phyloP scores from a whole-genome alignment of 2,797 vertebrate genomes.

The Dendrocincla tyrannina region DNA sequence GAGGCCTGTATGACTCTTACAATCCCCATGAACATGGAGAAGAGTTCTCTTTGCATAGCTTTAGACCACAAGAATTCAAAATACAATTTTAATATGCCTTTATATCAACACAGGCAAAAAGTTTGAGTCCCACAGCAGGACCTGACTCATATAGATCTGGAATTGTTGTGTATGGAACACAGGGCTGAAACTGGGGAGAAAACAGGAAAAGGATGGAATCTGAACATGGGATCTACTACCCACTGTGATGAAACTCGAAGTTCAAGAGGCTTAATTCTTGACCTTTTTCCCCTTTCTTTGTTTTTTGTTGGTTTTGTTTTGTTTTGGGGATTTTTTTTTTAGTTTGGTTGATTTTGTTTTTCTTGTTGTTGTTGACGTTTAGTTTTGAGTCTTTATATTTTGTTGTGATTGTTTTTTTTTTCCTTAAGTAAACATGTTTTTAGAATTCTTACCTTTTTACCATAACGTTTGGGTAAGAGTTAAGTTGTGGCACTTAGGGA shows the following conservation, averaged over 20 bases:
- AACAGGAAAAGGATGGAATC: not conserved
- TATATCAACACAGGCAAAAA: not conserved
- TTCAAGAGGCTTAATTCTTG: not conserved
- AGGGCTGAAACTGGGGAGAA: not conserved
- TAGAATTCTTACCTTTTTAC: not conserved
- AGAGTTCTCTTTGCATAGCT: not conserved
- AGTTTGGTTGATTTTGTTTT: too few relatives aligned
- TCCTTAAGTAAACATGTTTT: not conserved
- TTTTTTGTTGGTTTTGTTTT: not conserved
- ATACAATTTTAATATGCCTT: not conserved
- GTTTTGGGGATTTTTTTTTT: not conserved
- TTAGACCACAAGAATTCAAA: not conserved
- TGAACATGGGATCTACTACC: not conserved
- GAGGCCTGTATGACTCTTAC: not conserved
- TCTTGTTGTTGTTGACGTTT: not conserved
- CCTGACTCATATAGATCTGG: not conserved
- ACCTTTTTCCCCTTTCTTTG: fast-evolving
- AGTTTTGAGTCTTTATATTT: not conserved
- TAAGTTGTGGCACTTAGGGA: not conserved
- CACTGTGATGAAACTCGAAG: not conserved
- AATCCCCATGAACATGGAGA: fast-evolving
- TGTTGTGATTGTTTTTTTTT: not conserved
- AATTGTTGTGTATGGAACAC: not conserved
- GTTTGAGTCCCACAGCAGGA: not conserved
- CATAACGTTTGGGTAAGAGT: not conserved